Conservation (phyloP, 1,140 invertebrate species). For the Euwallacea similis region DNA sequence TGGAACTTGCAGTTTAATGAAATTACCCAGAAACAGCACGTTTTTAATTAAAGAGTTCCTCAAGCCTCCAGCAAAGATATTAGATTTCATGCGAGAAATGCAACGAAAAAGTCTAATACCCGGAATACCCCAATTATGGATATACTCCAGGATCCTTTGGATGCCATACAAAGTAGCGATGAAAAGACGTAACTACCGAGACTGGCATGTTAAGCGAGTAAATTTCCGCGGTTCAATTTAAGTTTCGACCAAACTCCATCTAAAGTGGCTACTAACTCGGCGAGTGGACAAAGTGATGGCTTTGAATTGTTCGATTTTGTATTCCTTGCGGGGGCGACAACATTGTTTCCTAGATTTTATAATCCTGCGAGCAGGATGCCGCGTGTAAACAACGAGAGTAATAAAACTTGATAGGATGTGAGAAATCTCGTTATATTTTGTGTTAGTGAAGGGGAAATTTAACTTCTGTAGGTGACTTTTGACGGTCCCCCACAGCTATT, state of each 20-base stretch:
- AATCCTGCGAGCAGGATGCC: background rate
- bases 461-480: constrained; percentile 13
- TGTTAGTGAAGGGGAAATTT: constrained; percentile 1
- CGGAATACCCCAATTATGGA: no score
- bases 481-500: background rate
- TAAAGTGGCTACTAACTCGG: background rate
- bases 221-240: background rate
- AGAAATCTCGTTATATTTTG: constrained; percentile 5
- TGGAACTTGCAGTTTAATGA: no score
- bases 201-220: background rate
- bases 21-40: no score
- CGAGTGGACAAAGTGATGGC: background rate
- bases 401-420: constrained; percentile 12
- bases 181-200: background rate
- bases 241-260: background rate
- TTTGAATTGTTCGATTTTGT: background rate
- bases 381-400: background rate
- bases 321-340: background rate
- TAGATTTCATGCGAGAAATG: no score
- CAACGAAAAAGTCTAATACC: no score
- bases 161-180: no score
- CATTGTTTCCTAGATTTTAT: background rate
- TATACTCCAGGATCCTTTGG: no score
- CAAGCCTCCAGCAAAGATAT: no score
- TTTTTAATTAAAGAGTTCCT: no score